Base-by-base conservation (phyloP, 2,888 invertebrate species). In the Pomacea canaliculata region DNA sequence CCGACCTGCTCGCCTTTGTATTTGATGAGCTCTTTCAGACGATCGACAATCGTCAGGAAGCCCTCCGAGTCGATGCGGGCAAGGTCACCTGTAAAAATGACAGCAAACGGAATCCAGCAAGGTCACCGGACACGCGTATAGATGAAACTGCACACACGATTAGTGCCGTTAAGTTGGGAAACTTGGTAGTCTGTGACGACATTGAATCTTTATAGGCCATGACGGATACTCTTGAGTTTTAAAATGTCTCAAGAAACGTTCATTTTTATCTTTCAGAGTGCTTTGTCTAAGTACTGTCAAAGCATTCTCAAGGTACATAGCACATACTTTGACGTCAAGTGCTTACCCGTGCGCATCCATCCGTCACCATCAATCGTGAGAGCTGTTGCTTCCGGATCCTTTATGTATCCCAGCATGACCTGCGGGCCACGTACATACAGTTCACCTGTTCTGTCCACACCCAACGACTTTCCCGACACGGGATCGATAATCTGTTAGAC, bases 21-120 rank as follows among this genome's bases (percentile, higher is more conserved):
- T 90, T 97, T 97, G 85, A 97, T 96, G 59, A 97, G 93, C 88
- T 97, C 96, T 89, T 97, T 97, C n/a, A 96, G 91, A 79, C 97
- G 92, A 91, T 97, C 97, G 82, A 97, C 96, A 71, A 96, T 91
- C 88, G 96, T 97, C 1, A 97, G 96, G 80, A 93, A 94, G 0
- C 94, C 94, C 27, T 96, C 94, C 0, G 93, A 90, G 87, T 96
- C 96, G 83, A 94, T 95, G 89, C 95, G 95, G 0, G 95, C 96
- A 81, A 96, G 92, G 95, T 92, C 71, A 95, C 87, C 95, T 95
- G 71, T 16, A 27, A 49, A 7, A 66, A 67, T 8, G 1, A 56
- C 51, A 56, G 37, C 4, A 5, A 37, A 5, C 37, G 19, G 18
- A 13, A 48, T 80, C 65, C 16, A 65, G 3, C 65, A 65, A 16